These are phyloP conservation scores for Timandra comae DNA, from an alignment of 2,888 invertebrate species.

Conservation along the genomic window DNA sequence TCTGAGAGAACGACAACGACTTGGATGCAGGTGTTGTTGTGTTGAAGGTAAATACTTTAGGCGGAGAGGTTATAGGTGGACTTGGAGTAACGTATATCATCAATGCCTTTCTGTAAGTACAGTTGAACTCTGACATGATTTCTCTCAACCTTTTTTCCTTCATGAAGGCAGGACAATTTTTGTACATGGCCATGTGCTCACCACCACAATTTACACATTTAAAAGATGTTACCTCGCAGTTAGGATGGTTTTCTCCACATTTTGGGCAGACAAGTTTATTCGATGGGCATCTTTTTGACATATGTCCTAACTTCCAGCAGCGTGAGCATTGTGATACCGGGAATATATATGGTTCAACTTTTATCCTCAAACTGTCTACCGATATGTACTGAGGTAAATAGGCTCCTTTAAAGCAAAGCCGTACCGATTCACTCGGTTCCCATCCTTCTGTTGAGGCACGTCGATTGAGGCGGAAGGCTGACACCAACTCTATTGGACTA, in stretches of 20 bases:
- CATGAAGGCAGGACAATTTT: conserved; percentile 4
- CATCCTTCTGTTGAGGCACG: not conserved
- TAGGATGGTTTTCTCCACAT: conserved; percentile 5
- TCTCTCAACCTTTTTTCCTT: conserved; percentile 5
- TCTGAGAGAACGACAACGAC: not conserved
- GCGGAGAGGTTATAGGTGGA: too few relatives aligned
- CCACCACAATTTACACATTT: conserved; percentile 8
- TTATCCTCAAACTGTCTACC: not conserved
- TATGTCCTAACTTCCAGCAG: conserved; percentile 7
- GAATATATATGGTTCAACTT: conserved; percentile 1
- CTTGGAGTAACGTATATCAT: not conserved
- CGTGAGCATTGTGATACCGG: conserved; percentile 1
- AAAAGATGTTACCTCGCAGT: conserved; percentile 3
- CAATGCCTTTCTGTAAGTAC: conserved; percentile 2
- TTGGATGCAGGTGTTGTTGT: not conserved
- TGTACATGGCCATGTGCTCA: conserved; percentile 4
- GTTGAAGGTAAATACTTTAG: too few relatives aligned
- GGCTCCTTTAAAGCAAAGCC: conserved; percentile 2
- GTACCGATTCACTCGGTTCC: conserved; percentile 2
- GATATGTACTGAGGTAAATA: conserved; percentile 1
- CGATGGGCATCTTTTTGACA: conserved; percentile 1
- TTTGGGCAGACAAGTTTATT: conserved; percentile 7
- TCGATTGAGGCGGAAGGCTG: not conserved
- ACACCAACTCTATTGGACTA: not conserved
- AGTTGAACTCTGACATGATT: conserved; percentile 7